Conservation (phyloP, 2,113 vertebrate genomes). For the Meriones unguiculatus region DNA sequence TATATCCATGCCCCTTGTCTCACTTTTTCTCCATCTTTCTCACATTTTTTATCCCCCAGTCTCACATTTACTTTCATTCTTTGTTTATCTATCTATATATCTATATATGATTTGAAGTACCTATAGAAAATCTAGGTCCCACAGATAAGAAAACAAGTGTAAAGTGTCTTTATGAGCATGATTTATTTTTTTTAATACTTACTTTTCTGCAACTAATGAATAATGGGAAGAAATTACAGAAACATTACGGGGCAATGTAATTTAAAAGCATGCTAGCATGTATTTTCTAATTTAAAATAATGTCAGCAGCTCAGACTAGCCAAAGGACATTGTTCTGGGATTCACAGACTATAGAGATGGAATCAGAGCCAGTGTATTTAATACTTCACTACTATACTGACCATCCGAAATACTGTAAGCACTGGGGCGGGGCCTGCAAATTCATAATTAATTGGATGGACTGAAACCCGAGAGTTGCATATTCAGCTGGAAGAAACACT, state of each 20-base stretch:
- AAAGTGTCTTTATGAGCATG: neutral
- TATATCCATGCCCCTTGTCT: too few relatives aligned
- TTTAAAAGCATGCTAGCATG: neutral
- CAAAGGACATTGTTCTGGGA: neutral
- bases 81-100: too few relatives aligned
- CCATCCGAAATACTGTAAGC: neutral
- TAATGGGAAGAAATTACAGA: neutral
- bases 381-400: neutral
- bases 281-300: constrained; percentile 25
- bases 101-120: neutral
- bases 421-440: neutral
- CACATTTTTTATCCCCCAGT: neutral
- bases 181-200: neutral
- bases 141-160: neutral
- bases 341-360: neutral
- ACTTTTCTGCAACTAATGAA: neutral
- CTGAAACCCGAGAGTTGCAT: neutral
- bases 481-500: neutral
- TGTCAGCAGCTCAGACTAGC: neutral
- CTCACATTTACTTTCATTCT: neutral
- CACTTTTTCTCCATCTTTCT: too few relatives aligned
- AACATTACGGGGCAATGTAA: neutral
- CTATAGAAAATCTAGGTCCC: neutral
- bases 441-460: neutral
- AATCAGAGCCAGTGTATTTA: neutral